Evolutionary conservation across 2,797 vertebrate species (phyloP), one percentile per base, ranked within the genome.

Genomic region (Tragelaphus eurycerus): DNA sequence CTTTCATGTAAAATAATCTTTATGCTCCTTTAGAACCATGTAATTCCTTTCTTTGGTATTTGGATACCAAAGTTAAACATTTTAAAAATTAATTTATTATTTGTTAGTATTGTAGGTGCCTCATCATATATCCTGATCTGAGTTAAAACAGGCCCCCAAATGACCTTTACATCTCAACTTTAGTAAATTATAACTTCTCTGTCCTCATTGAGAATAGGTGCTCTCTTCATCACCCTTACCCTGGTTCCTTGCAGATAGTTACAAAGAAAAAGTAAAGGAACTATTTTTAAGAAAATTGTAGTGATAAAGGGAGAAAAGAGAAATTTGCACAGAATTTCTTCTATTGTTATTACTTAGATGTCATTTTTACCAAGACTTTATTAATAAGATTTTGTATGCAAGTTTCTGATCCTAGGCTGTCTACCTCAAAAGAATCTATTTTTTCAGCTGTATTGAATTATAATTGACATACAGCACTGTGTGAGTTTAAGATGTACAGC

Each of bases 151-250:
- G 59, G 7, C 54, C 25, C 54, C 16, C 83, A 89, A 67, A 84
- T 31, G 15, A 71, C 55, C 16, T 87, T 95, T 60, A 82, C 43
- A 52, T 64, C 19, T 95, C 27, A 62, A 25, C 29, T 88, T 95
- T 31, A 97, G 82, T 91, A 90, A 91, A 59, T 85, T 52, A 50
- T 38, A 92, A 83, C 8, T 57, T 97, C 19, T 23, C 50, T 85
- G 4, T 46, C 31, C 5, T 81, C 17, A 5, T 16, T 43, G 38
- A 94, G 76, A 89, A n/a, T 29, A 54, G 6, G 1, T 81, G 23
- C 3, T 90, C 13, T 62, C 46, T 89, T 96, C 12, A 7, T 25
- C 31, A 31, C 25, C 10, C 91, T 89, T 34, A 54, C 4, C 25
- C 21, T 38, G 48, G 6, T 83, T 83, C 94, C 50, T 92, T 76